Evolutionary conservation across 2,797 vertebrate genomes (phyloP).

Genomic region (Melanotaenia nigrans): DNA sequence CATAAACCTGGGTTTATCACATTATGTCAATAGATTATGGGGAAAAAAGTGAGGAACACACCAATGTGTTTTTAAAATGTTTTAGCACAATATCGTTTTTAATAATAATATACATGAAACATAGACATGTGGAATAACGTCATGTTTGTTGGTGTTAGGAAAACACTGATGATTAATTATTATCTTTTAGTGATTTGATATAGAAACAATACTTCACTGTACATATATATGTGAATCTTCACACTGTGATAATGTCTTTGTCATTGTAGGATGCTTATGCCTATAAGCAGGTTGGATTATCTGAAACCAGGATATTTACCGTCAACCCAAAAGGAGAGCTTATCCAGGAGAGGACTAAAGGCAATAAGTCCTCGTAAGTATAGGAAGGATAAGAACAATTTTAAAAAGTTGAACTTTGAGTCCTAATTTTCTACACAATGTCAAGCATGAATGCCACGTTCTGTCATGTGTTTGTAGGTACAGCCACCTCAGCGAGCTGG

Average conservation of each 20-base stretch:
- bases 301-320: conserved; percentile 89
- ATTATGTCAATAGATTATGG: too few relatives aligned
- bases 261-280: conserved; percentile 88
- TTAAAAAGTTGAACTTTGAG: background rate
- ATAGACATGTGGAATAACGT: too few relatives aligned
- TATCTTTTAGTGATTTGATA: too few relatives aligned
- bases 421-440: too few relatives aligned
- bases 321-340: conserved; percentile 96
- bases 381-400: background rate
- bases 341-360: conserved; percentile 88
- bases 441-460: background rate
- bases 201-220: background rate
- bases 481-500: conserved; percentile 86
- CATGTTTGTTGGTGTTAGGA: too few relatives aligned
- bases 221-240: conserved; percentile 1
- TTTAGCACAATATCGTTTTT: too few relatives aligned
- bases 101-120: background rate
- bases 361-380: conserved; percentile 92
- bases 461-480: conserved; percentile 81
- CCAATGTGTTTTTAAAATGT: too few relatives aligned
- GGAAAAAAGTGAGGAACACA: too few relatives aligned
- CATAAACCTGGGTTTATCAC: too few relatives aligned
- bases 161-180: background rate
- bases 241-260: conserved; percentile 1
- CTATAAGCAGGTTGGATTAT: conserved; percentile 90